Evolutionary conservation across 2,797 vertebrate genomes (phyloP).

Genomic region (Parauchenoglanis ngamensis): DNA sequence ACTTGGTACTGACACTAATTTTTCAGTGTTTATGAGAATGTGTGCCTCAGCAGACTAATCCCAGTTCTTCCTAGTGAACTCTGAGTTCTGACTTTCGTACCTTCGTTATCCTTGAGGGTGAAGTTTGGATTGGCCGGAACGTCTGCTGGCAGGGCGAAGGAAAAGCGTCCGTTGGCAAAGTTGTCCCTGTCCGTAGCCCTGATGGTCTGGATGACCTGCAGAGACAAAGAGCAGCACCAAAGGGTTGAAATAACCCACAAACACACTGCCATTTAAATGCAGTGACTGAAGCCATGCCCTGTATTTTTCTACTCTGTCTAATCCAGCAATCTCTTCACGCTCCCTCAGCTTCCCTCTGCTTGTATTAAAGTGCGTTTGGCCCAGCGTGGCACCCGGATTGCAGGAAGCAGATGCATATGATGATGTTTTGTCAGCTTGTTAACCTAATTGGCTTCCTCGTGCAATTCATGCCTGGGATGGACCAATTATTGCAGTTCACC

Average conservation of each 20-base stretch:
- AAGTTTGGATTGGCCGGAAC: conserved; percentile 84
- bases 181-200: conserved; percentile 85
- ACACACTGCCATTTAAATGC: background rate
- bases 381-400: background rate
- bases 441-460: conserved; percentile 57
- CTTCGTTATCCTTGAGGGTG: conserved; percentile 90
- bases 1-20: background rate
- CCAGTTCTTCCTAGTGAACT: background rate
- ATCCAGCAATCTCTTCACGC: background rate
- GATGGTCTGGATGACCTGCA: conserved; percentile 88
- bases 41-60: background rate
- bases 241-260: background rate
- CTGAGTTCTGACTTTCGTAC: conserved; percentile 65
- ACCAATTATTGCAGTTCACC: conserved; percentile 57
- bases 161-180: conserved; percentile 87
- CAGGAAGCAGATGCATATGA: conserved; percentile 27
- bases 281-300: background rate
- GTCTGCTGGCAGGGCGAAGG: conserved; percentile 79
- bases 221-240: background rate
- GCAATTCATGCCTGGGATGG: conserved; percentile 37
- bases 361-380: conserved; percentile 33
- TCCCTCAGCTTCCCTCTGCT: background rate
- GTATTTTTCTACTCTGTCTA: background rate
- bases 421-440: conserved; percentile 58
- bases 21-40: background rate